Percentiles rank a stretch among this genome's conserved stretches.
Evolutionary conservation across 1,140 invertebrate genomes (phyloP).

Genomic region (Sycophaga agraensis): DNA sequence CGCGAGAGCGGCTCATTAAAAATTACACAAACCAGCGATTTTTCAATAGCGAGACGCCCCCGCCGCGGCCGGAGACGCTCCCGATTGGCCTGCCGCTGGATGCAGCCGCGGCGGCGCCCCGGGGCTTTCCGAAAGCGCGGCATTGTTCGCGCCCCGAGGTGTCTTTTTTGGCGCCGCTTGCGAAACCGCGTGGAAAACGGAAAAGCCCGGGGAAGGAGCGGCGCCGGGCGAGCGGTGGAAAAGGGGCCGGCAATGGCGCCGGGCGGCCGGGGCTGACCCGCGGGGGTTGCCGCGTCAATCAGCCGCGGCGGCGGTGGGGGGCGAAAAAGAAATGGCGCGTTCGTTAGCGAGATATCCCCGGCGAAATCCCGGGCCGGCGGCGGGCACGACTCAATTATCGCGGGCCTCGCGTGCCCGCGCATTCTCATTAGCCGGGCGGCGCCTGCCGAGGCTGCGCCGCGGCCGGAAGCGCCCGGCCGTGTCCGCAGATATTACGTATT

Average conservation of each 20-base stretch:
- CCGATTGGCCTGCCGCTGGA: too few relatives aligned
- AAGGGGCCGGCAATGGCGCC: too few relatives aligned
- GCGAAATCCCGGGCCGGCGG: background rate
- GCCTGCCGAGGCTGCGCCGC: background rate
- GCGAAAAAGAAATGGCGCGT: too few relatives aligned
- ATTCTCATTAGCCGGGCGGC: slow-evolving; percentile 21
- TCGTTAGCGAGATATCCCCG: slow-evolving; percentile 22
- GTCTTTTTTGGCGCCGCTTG: too few relatives aligned
- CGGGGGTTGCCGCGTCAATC: background rate
- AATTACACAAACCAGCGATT: slow-evolving; percentile 24
- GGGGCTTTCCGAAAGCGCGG: too few relatives aligned
- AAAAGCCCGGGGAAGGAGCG: background rate
- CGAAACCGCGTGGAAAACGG: background rate
- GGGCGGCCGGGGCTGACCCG: too few relatives aligned
- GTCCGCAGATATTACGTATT: slow-evolving; percentile 20
- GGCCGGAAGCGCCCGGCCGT: slow-evolving; percentile 18
- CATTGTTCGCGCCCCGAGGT: too few relatives aligned
- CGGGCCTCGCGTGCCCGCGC: background rate
- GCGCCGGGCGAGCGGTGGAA: too few relatives aligned
- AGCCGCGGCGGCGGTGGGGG: too few relatives aligned
- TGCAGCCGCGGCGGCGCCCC: too few relatives aligned
- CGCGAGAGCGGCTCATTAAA: slow-evolving; percentile 15
- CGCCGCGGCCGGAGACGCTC: background rate
- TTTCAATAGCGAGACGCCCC: background rate
- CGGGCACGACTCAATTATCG: slow-evolving; percentile 15